A percentile compares a stretch with the other conserved stretches of the same genome.
These are phyloP conservation scores for Metellina segmentata DNA, from an alignment of 2,888 invertebrate genomes.

Conservation along the genomic window DNA sequence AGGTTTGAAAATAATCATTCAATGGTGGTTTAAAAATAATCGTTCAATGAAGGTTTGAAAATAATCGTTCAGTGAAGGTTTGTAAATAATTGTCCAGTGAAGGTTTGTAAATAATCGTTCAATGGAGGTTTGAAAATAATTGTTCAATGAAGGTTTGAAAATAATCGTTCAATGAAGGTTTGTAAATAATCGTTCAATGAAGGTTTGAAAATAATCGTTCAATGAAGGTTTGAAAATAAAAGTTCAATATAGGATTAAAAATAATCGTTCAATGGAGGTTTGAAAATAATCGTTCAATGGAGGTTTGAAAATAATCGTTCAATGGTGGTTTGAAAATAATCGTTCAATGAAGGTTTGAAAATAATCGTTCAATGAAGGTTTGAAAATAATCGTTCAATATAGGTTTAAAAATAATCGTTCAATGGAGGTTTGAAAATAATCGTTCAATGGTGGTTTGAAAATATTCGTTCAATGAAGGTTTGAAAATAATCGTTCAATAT, in stretches of 20 bases:
- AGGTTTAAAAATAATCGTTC: not conserved
- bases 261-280: too few species aligned
- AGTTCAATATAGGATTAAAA: not conserved
- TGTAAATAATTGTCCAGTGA: too few species aligned
- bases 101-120: not conserved
- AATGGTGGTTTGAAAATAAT: not conserved
- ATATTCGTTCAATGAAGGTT: not conserved
- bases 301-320: not conserved
- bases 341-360: not conserved
- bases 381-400: not conserved
- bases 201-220: not conserved
- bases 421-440: not conserved
- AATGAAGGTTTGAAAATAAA: not conserved
- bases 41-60: not conserved
- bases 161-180: not conserved
- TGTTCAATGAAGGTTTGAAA: not conserved
- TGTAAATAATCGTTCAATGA: not conserved
- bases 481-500: not conserved
- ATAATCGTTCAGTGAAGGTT: not conserved
- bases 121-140: not conserved
- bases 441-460: not conserved
- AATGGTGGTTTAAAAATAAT: not conserved
- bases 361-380: not conserved
- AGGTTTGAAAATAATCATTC: not conserved
- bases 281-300: not conserved